Percentiles rank a stretch among this genome's conserved stretches.
Conservation (phyloP, 2,113 vertebrate genomes). For the Chaetodon auriga region DNA sequence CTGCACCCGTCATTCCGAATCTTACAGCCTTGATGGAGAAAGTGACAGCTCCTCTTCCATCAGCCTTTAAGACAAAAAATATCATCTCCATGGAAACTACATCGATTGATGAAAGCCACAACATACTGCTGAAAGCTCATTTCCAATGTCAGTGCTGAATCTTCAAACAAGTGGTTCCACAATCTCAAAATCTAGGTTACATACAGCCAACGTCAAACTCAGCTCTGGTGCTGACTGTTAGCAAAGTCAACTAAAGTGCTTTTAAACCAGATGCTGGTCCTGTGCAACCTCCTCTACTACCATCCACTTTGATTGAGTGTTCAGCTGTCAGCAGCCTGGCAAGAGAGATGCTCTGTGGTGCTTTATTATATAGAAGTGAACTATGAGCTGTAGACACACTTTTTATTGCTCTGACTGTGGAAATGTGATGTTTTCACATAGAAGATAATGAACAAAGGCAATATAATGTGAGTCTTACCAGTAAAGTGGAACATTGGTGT, state of each 20-base stretch:
- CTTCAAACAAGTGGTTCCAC: too few species aligned
- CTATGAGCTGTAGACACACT: neutral
- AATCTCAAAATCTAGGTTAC: too few species aligned
- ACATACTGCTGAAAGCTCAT: too few species aligned
- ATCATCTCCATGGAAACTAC: too few species aligned
- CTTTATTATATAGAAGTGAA: too few species aligned
- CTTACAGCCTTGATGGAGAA: neutral
- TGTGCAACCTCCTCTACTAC: neutral
- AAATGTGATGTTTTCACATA: neutral
- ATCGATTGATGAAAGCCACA: too few species aligned
- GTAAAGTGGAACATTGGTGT: neutral
- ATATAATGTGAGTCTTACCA: neutral
- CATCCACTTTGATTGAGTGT: neutral
- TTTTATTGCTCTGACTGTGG: neutral
- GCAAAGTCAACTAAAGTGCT: neutral
- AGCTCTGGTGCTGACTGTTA: neutral
- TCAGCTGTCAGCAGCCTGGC: neutral
- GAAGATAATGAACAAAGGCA: neutral
- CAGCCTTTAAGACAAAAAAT: neutral
- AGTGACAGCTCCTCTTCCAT: neutral
- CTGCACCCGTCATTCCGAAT: neutral
- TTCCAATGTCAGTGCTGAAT: too few species aligned
- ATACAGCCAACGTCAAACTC: neutral
- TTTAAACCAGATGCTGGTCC: neutral
- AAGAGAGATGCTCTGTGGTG: neutral